These are phyloP conservation scores for Cremastinae sp. DNA, from an alignment of 2,888 invertebrate species.

Conservation along the genomic window DNA sequence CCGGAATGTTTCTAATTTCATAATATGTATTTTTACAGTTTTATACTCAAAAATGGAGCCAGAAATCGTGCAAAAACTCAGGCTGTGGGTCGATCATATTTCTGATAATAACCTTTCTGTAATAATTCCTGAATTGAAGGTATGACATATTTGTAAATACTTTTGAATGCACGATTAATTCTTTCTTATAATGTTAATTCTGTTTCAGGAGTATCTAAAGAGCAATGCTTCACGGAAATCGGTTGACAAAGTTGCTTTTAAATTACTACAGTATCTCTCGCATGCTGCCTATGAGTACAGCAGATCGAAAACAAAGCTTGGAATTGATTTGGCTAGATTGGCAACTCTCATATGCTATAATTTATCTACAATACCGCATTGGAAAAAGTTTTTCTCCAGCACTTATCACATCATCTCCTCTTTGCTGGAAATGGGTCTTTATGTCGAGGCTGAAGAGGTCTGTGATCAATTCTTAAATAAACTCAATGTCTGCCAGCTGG, in stretches of 20 bases:
- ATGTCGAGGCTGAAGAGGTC: constrained; percentile 68
- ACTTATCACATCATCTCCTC: constrained; percentile 71
- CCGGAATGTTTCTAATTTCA: neutral
- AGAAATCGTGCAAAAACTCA: constrained; percentile 11
- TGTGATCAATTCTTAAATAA: constrained; percentile 64
- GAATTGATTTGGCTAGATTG: constrained; percentile 65
- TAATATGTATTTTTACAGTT: constrained; percentile 8
- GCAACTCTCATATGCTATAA: constrained; percentile 64
- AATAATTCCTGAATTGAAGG: constrained; percentile 47
- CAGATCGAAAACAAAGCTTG: constrained; percentile 55
- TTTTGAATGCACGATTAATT: neutral
- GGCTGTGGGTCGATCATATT: constrained; percentile 46
- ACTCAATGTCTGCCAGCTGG: constrained; percentile 1
- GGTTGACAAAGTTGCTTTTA: constrained; percentile 66
- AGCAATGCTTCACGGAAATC: constrained; percentile 4
- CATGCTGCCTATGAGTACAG: constrained; percentile 66
- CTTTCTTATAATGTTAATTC: neutral
- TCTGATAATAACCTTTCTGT: constrained; percentile 15
- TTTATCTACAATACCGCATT: constrained; percentile 63
- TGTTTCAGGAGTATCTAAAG: constrained; percentile 55
- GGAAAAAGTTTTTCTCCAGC: constrained; percentile 67
- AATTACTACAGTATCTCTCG: constrained; percentile 68
- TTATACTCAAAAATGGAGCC: constrained; percentile 33
- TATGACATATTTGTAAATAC: constrained; percentile 1
- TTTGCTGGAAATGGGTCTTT: constrained; percentile 65